A percentile compares a stretch with the other conserved stretches of the same genome.
These are phyloP conservation scores for Megaleporinus macrocephalus DNA, from an alignment of 2,113 vertebrate species.

Conservation along the genomic window DNA sequence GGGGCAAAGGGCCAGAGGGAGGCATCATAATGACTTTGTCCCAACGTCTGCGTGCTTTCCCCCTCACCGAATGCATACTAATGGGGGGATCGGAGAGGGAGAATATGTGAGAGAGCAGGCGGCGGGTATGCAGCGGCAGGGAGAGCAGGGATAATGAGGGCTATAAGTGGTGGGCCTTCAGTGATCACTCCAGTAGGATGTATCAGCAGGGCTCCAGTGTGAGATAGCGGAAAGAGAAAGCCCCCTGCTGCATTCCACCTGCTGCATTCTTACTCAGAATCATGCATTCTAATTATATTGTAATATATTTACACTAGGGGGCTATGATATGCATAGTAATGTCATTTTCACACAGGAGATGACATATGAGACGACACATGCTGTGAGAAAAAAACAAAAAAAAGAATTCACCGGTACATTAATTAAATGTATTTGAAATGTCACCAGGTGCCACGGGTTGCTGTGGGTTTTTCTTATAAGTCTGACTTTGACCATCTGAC, in stretches of 20 bases:
- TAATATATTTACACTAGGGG: background rate
- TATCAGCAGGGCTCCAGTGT: constrained; percentile 29
- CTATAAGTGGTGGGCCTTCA: constrained; percentile 38
- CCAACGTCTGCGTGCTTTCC: constrained; percentile 22
- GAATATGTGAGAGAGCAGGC: background rate
- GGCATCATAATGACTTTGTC: constrained; percentile 52
- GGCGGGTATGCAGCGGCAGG: constrained; percentile 19
- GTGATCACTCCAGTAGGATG: constrained; percentile 37
- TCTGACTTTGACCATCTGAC: no score
- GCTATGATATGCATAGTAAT: background rate
- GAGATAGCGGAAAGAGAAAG: background rate
- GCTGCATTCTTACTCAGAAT: background rate
- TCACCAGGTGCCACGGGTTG: no score
- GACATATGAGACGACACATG: no score
- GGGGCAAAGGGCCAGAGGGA: constrained; percentile 30
- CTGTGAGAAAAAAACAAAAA: no score
- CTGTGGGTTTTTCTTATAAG: no score
- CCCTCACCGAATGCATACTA: constrained; percentile 46
- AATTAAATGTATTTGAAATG: no score
- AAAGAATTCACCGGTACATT: no score
- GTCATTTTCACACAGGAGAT: no score
- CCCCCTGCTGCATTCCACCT: background rate
- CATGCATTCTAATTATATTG: background rate
- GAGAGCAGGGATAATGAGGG: constrained; percentile 18
- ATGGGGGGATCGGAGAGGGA: constrained; percentile 12